Evolutionary conservation across 2,888 invertebrate genomes (phyloP), one percentile per base, ranked within the genome.

Genomic region (Limnephilus marmoratus): DNA sequence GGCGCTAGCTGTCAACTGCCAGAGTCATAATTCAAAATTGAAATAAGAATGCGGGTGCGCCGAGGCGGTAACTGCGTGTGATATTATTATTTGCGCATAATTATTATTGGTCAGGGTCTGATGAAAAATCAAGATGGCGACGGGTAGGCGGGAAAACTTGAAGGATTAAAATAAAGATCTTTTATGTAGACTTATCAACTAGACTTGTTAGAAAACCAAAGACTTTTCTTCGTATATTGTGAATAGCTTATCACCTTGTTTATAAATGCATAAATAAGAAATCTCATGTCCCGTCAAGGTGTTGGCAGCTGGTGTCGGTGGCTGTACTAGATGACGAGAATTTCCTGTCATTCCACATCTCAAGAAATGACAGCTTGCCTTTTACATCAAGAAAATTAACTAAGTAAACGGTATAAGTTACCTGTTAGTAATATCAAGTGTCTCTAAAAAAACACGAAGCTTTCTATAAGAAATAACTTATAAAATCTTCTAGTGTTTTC

Each of bases 1-100:
- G 82, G 82, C 90, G 82, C 90, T 81, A 81, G 81, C 90, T 41
- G 81, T 90, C 82, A 90, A 37, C 90, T 18, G 68, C 45, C 15
- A 45, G 49, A 45, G 88, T 90, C 90, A 82, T 90, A 90, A 49
- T 49, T 90, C 90, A 90, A 82, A 90, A 82, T 90, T 82, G 53
- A 81, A 90, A 45, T 49, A 90, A 90, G 82, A 90, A 90, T 90
- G 90, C 82, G 90, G 90, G 90, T 90, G 90, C 90, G 90, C 81
- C 90, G 29, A 29, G 18, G 82, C 29, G 29, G 87, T 53, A 53
- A 34, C 53, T 31, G 87, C 87, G 53, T 12, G 31, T 49, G 31
- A 31, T 29, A 45, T 31, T 29, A 31, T 31, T 68, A 53, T 49
- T 31, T 18, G n/a, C 15, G 68, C 53, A 31, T 11, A n/a, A 87